Evolutionary conservation across 2,797 vertebrate genomes (phyloP).

Genomic region (Coranthus polyacanthus): DNA sequence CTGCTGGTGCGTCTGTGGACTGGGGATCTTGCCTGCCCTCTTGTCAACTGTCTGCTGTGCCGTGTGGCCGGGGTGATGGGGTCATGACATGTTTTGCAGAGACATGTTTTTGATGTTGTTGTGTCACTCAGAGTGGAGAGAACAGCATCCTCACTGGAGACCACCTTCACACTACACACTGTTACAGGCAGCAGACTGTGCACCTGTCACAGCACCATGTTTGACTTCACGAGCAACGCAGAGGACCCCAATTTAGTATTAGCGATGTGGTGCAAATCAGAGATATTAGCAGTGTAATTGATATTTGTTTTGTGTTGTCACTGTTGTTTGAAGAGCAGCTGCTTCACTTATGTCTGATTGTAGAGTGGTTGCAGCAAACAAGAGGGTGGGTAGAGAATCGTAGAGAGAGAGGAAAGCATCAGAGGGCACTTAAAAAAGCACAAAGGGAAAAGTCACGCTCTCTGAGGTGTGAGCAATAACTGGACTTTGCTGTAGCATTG

Average conservation of each 20-base stretch:
- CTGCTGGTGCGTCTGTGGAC: slow-evolving; percentile 39
- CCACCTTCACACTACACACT: slow-evolving; percentile 34
- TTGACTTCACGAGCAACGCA: slow-evolving; percentile 8
- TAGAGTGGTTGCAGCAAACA: slow-evolving; percentile 5
- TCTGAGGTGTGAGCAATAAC: slow-evolving; percentile 47
- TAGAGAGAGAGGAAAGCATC: slow-evolving; percentile 21
- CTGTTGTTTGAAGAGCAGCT: slow-evolving; percentile 7
- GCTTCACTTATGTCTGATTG: slow-evolving; percentile 22
- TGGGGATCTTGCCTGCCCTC: slow-evolving; percentile 21
- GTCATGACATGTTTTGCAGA: slow-evolving; percentile 58
- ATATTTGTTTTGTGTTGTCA: slow-evolving; percentile 17
- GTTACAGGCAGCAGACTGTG: slow-evolving; percentile 14
- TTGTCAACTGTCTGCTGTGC: slow-evolving; percentile 66
- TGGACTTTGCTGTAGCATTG: slow-evolving; percentile 39
- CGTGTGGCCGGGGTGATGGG: slow-evolving; percentile 50
- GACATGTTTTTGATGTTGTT: slow-evolving; percentile 76
- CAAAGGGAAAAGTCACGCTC: slow-evolving; percentile 25
- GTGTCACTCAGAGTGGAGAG: slow-evolving; percentile 64
- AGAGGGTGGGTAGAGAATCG: slow-evolving; percentile 3
- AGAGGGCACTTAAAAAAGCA: slow-evolving; percentile 6
- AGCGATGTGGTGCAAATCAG: slow-evolving; percentile 9
- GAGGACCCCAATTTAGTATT: slow-evolving; percentile 4
- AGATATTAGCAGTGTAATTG: not conserved
- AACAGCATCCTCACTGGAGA: slow-evolving; percentile 34
- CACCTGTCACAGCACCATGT: slow-evolving; percentile 34